Evolutionary conservation across 2,888 invertebrate genomes (phyloP).

Genomic region (Netelia inedita): DNA sequence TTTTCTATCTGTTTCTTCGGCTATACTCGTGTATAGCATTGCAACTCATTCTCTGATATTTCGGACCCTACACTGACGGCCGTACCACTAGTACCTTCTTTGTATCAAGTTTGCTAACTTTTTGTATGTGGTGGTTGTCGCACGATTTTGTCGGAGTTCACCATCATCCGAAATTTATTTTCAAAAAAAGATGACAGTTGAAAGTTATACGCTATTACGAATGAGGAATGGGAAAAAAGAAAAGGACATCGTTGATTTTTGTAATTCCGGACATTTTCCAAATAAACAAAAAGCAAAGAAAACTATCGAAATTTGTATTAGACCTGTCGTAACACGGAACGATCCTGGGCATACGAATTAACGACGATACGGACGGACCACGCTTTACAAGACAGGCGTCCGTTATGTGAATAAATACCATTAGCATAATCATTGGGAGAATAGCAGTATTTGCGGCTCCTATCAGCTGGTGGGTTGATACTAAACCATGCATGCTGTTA

Average conservation of each 20-base stretch:
- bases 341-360: neutral
- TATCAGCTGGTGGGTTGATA: conserved; percentile 32
- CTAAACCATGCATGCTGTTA: conserved; percentile 54
- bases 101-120: conserved; percentile 43
- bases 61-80: conserved; percentile 32
- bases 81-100: conserved; percentile 27
- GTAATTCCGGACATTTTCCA: no score
- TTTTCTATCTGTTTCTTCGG: conserved; percentile 61
- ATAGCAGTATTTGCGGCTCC: conserved; percentile 34
- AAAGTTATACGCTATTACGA: no score
- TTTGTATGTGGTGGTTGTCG: neutral
- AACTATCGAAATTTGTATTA: neutral
- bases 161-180: neutral
- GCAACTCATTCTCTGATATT: conserved; percentile 57
- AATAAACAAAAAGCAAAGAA: no score
- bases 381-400: conserved; percentile 3
- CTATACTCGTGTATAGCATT: conserved; percentile 27
- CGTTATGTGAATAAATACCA: conserved; percentile 40
- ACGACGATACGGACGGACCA: neutral
- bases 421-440: conserved; percentile 49
- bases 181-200: neutral
- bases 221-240: no score
- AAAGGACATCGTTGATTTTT: no score
- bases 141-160: neutral
- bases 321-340: neutral